Percentiles rank a stretch among this genome's conserved stretches.
These are phyloP conservation scores for Chrysomallon squamiferum DNA, from an alignment of 1,140 invertebrate species.

Conservation along the genomic window DNA sequence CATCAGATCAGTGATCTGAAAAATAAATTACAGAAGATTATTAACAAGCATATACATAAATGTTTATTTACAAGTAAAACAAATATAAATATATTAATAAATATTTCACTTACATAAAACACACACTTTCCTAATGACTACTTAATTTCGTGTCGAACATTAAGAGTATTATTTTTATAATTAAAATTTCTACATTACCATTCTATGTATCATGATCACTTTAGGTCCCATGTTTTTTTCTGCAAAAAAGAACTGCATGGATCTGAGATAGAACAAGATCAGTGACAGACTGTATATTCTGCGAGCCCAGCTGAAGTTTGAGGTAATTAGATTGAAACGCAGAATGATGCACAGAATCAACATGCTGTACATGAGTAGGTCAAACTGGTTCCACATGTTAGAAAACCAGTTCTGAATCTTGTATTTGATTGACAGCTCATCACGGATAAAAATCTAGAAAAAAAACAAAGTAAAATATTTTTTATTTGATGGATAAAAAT, in stretches of 20 bases:
- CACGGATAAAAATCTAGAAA: constrained; percentile 38
- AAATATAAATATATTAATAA: no score
- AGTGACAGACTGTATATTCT: constrained; percentile 51
- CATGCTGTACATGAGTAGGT: constrained; percentile 49
- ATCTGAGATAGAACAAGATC: constrained; percentile 49
- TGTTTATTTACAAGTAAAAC: no score
- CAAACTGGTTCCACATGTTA: constrained; percentile 57
- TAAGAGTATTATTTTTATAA: no score
- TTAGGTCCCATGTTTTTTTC: constrained; percentile 60
- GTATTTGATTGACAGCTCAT: constrained; percentile 41
- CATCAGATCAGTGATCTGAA: constrained; percentile 56
- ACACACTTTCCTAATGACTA: no score
- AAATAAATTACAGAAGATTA: constrained; percentile 15
- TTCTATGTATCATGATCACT: constrained; percentile 61
- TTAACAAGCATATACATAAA: neutral
- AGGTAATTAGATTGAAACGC: constrained; percentile 30
- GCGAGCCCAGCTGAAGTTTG: constrained; percentile 38
- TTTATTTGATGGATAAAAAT: constrained; percentile 1
- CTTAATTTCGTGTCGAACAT: no score
- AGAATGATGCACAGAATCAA: constrained; percentile 52
- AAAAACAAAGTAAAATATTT: no score
- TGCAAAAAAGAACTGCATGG: constrained; percentile 58
- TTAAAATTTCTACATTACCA: no score
- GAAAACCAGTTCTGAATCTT: constrained; percentile 51
- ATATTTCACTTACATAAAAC: no score